Conservation (phyloP, 2,888 invertebrate genomes). For the Bombyx huttoni region DNA sequence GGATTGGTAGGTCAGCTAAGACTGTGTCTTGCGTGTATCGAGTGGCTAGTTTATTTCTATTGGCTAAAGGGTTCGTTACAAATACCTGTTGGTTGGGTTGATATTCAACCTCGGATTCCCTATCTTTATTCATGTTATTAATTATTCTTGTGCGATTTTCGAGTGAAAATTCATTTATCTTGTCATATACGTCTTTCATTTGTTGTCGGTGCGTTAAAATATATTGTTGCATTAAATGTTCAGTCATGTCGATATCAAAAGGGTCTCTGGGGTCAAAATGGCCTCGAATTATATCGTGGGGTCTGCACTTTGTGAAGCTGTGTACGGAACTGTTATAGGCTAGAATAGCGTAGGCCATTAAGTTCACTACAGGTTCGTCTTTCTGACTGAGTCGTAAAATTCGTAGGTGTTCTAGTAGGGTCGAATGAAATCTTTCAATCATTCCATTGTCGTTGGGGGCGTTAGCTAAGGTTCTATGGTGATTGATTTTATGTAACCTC, state of each 20-base stretch:
- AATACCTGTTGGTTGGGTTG: slow-evolving; percentile 1
- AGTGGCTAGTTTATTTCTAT: too few relatives aligned
- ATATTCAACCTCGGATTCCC: background rate
- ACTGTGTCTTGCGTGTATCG: slow-evolving; percentile 1
- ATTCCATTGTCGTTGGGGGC: slow-evolving; percentile 9
- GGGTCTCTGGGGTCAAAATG: slow-evolving; percentile 17
- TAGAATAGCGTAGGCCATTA: slow-evolving; percentile 4
- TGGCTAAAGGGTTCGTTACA: background rate
- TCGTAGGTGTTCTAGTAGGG: slow-evolving; percentile 3
- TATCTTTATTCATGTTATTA: slow-evolving; percentile 8
- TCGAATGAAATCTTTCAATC: slow-evolving; percentile 4
- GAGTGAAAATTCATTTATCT: slow-evolving; percentile 9
- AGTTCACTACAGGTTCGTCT: background rate
- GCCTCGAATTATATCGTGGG: slow-evolving; percentile 13
- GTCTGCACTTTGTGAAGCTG: slow-evolving; percentile 16
- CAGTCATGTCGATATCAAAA: slow-evolving; percentile 11
- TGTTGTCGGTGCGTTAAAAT: slow-evolving; percentile 6
- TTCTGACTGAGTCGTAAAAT: slow-evolving; percentile 1
- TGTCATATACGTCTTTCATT: slow-evolving; percentile 10
- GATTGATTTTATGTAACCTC: slow-evolving; percentile 8
- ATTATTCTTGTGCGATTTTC: slow-evolving; percentile 5
- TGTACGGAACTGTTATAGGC: slow-evolving; percentile 4
- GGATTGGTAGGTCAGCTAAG: background rate
- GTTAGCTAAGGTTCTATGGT: background rate
- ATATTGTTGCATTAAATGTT: slow-evolving; percentile 15